Conservation (phyloP, 2,797 vertebrate species). For the Phrynocephalus vlangalii region DNA sequence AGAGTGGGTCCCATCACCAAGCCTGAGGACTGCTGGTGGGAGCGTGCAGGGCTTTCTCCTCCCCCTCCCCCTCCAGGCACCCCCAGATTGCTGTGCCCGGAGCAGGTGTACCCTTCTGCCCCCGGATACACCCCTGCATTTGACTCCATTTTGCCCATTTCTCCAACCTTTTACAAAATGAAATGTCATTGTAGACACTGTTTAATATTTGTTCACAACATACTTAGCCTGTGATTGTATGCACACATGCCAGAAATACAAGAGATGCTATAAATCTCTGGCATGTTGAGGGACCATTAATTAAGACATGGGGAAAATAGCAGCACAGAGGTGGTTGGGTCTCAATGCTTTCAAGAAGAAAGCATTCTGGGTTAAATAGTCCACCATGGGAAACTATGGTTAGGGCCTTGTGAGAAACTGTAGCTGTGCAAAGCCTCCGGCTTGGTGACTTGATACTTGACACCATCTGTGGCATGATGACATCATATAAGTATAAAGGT, state of each 20-base stretch:
- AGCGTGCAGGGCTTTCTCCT: too few species aligned
- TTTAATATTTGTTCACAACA: neutral
- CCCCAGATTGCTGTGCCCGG: too few species aligned
- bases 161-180: too few species aligned
- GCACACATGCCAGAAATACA: neutral
- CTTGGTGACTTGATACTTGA: neutral
- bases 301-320: neutral
- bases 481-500: slow-evolving; percentile 11
- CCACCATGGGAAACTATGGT: neutral
- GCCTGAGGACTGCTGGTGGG: too few species aligned
- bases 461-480: neutral
- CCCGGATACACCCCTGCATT: too few species aligned
- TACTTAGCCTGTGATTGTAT: neutral
- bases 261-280: neutral
- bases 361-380: neutral
- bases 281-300: neutral
- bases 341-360: neutral
- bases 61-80: too few species aligned
- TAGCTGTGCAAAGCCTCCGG: neutral
- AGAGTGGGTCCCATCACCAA: too few species aligned
- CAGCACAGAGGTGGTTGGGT: neutral
- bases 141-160: neutral
- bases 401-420: neutral
- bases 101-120: too few species aligned
- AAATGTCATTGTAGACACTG: too few species aligned